Evolutionary conservation across 1,140 invertebrate genomes (phyloP).

Genomic region (Zaprionus davidi): DNA sequence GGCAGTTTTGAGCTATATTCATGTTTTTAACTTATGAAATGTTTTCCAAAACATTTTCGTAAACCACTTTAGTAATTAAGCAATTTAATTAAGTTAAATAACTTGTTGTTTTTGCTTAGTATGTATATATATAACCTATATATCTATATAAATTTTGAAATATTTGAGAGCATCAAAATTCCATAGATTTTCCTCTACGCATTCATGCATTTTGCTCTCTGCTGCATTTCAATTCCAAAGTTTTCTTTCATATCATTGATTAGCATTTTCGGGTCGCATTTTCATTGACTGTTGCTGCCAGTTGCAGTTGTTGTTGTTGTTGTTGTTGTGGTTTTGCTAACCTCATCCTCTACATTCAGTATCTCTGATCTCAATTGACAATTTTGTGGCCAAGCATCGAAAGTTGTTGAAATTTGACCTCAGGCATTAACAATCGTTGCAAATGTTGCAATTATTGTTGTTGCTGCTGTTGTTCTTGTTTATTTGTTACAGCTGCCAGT

Average conservation of each 20-base stretch:
- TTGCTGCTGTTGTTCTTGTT: slow-evolving; percentile 17
- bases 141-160: neutral
- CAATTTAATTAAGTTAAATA: too few species aligned
- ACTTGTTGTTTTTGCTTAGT: too few species aligned
- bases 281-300: slow-evolving; percentile 3
- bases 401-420: slow-evolving; percentile 26
- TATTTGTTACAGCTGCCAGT: slow-evolving; percentile 23
- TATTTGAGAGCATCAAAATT: too few species aligned
- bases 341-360: slow-evolving; percentile 1
- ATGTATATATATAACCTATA: neutral
- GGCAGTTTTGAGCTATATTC: too few species aligned
- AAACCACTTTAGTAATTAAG: too few species aligned
- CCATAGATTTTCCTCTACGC: too few species aligned
- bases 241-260: slow-evolving; percentile 4
- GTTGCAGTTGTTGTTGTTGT: neutral
- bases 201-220: neutral
- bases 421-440: slow-evolving; percentile 19
- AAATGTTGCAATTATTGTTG: slow-evolving; percentile 9
- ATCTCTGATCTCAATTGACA: slow-evolving; percentile 30
- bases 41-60: too few species aligned
- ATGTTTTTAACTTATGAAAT: neutral
- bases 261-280: neutral
- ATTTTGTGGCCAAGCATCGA: slow-evolving; percentile 32
- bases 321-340: neutral
- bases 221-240: neutral